Percentiles rank a stretch among this genome's conserved stretches.
Evolutionary conservation across 2,888 invertebrate genomes (phyloP).

Genomic region (Drosophila cognata): DNA sequence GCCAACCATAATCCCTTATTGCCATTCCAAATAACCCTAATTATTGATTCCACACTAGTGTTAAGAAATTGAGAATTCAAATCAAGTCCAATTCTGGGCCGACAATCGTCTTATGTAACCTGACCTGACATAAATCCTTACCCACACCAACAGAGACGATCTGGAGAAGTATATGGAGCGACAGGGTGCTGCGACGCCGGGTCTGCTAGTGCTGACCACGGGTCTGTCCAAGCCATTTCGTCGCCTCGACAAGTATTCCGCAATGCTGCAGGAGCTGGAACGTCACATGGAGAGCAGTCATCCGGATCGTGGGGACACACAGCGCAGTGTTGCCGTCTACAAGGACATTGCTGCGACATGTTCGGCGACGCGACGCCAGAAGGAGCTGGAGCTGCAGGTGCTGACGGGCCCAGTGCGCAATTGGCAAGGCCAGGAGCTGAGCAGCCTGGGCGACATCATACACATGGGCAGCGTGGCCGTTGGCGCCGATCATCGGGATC

Average conservation of each 20-base stretch:
- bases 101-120: background rate
- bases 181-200: slow-evolving; percentile 93
- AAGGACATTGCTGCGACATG: slow-evolving; percentile 96
- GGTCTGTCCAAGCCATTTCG: slow-evolving; percentile 98
- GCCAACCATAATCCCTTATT: no score
- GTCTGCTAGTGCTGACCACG: slow-evolving; percentile 95
- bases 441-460: slow-evolving; percentile 89
- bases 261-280: slow-evolving; percentile 97
- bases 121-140: no score
- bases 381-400: slow-evolving; percentile 98
- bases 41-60: no score
- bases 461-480: slow-evolving; percentile 97
- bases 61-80: no score
- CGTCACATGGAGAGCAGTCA: slow-evolving; percentile 98
- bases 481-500: slow-evolving; percentile 93
- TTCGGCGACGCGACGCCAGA: slow-evolving; percentile 94
- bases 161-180: slow-evolving; percentile 95
- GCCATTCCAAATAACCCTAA: no score
- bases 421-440: slow-evolving; percentile 95
- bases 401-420: slow-evolving; percentile 96
- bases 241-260: slow-evolving; percentile 96
- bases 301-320: slow-evolving; percentile 97
- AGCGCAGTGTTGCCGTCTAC: slow-evolving; percentile 96
- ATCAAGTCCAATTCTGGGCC: no score
- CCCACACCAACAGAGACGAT: slow-evolving; percentile 88